A percentile compares a stretch with the other conserved stretches of the same genome.
Evolutionary conservation across 2,888 invertebrate genomes (phyloP).

Genomic region (Fissipunctia ypsillon): DNA sequence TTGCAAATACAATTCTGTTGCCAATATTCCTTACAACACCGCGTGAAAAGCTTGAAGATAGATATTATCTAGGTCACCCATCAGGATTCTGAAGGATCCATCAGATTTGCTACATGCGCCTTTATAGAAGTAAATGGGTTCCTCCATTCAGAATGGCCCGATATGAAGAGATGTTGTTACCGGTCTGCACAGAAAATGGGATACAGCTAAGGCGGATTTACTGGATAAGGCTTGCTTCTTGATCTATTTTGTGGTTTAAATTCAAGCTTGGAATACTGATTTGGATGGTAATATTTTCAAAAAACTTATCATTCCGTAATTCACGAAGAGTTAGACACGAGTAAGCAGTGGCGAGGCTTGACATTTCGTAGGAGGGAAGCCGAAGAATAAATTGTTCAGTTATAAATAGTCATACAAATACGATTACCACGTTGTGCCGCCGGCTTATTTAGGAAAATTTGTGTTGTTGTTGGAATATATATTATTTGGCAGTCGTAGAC

Average conservation of each 20-base stretch:
- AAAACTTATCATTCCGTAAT: background rate
- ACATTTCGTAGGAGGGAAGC: no score
- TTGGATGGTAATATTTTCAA: background rate
- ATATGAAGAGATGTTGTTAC: conserved; percentile 48
- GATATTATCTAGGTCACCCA: conserved; percentile 29
- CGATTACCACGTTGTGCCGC: no score
- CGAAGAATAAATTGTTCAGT: no score
- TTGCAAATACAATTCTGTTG: conserved; percentile 23
- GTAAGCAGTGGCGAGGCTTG: no score
- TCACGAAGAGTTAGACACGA: background rate
- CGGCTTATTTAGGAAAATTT: no score
- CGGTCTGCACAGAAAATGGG: background rate
- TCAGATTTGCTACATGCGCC: conserved; percentile 55
- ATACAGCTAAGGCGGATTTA: background rate
- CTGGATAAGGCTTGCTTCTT: conserved; percentile 1
- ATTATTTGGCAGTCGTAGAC: no score
- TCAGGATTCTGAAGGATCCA: conserved; percentile 42
- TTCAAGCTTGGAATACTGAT: background rate
- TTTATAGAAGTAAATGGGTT: conserved; percentile 60
- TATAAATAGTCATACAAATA: no score
- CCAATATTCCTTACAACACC: no score
- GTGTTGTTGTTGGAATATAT: no score
- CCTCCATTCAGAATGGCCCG: conserved; percentile 31
- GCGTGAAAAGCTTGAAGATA: no score
- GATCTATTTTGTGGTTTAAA: background rate